Evolutionary conservation across 2,113 vertebrate genomes (phyloP), one percentile per base, ranked within the genome.

Genomic region (Zosterops japonicus): DNA sequence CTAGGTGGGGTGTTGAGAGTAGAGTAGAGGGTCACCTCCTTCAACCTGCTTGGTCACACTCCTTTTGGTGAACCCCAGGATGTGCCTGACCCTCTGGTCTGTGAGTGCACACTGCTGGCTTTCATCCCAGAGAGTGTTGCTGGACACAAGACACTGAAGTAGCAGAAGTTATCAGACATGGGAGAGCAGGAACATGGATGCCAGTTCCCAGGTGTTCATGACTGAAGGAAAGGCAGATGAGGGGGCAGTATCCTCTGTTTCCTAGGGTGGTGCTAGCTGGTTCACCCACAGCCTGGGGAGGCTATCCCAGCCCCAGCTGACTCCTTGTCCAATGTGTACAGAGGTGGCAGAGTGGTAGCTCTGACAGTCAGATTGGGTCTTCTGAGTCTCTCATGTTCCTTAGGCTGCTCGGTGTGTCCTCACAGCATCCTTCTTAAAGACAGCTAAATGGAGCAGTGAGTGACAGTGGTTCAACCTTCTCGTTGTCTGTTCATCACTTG

Each of bases 81-180:
- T 71, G 65, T 0, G 0, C 6, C 1, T 64, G 31, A 20, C 14
- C 6, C 9, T 61, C 35, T 14, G 6, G 6, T 28, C 27, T 63
- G 8, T 33, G 49, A 69, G 41, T 13, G 25, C 31, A 31, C 29
- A 27, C 9, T 55, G 35, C 6, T 77, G 35, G 25, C 35, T 61
- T 76, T 35, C 71, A 76, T 41, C 42, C 49, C 42, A 49, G 29
- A 41, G 16, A 27, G 29, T 19, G 13, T 44, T 63, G 28, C 25
- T 55, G 57, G 35, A 41, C 13, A 36, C 2, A 5, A 31, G 53
- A 36, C 17, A 4, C 25, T 52, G 42, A 80, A 83, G 20, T 21
- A 18, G 22, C 47, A 71, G 56, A 50, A 71, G 27, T n/a, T 39
- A 52, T 33, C n/a, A 53, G 18, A 23, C 24, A 4, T 1, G 5